Conservation (phyloP, 2,113 vertebrate species). For the Labeo rohita region DNA sequence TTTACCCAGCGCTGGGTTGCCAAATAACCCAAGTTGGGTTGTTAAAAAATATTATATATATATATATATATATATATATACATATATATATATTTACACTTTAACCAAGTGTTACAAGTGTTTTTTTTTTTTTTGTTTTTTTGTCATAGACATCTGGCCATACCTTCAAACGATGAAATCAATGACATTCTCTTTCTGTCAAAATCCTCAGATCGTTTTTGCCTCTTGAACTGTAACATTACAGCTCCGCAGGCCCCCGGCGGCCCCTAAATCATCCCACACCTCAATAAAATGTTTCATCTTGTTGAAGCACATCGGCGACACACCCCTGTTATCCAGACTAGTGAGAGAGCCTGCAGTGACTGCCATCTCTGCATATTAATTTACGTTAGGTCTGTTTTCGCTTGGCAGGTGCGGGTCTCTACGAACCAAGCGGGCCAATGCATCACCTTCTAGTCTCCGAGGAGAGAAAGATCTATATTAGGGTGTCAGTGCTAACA, state of each 20-base stretch:
- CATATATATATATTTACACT: no score
- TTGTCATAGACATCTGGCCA: not conserved
- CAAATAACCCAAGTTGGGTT: no score
- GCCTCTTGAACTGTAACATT: conserved; percentile 38
- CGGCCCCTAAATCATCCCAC: conserved; percentile 40
- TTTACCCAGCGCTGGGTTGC: no score
- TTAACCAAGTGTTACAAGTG: no score
- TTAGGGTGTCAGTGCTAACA: conserved; percentile 65
- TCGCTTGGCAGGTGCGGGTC: conserved; percentile 45
- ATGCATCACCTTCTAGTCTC: conserved; percentile 62
- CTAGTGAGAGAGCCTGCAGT: conserved; percentile 40
- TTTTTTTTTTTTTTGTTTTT: no score
- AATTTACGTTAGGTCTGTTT: conserved; percentile 49
- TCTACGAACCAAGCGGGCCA: conserved; percentile 51
- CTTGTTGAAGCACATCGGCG: conserved; percentile 27
- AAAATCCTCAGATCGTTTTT: conserved; percentile 29
- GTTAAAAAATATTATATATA: no score
- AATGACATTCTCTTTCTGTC: not conserved
- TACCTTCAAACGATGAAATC: not conserved
- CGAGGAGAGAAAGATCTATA: conserved; percentile 60
- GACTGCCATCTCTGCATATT: conserved; percentile 59
- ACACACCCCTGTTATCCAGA: conserved; percentile 43
- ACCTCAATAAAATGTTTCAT: conserved; percentile 36
- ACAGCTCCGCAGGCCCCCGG: not conserved
- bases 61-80: no score